phyloP scores from a whole-genome alignment of 1,140 invertebrate genomes.

The Aphis gossypii region DNA sequence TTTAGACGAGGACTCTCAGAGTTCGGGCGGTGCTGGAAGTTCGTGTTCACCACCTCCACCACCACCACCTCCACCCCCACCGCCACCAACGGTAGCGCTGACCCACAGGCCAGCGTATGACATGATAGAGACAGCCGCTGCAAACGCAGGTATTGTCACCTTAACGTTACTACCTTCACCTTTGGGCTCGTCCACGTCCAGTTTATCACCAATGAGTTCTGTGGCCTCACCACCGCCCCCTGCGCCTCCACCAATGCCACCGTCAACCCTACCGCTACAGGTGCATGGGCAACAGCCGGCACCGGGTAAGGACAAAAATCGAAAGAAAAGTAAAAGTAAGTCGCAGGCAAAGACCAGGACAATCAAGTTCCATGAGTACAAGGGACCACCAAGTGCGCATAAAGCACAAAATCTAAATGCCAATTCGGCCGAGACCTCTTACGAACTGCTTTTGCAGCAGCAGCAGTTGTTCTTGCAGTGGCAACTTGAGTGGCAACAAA shows the following conservation, averaged over 20 bases:
- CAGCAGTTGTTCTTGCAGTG: constrained; percentile 91
- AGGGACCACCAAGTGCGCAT: constrained; percentile 92
- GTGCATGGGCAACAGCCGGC: constrained; percentile 68
- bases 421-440: constrained; percentile 79
- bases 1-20: constrained; percentile 86
- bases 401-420: constrained; percentile 69
- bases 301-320: constrained; percentile 81
- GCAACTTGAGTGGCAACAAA: constrained; percentile 82
- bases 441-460: constrained; percentile 90
- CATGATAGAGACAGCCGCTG: constrained; percentile 69
- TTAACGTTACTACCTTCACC: constrained; percentile 52
- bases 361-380: constrained; percentile 98
- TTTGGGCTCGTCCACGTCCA: constrained; percentile 60
- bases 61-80: constrained; percentile 7
- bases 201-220: constrained; percentile 59
- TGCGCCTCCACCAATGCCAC: constrained; percentile 66
- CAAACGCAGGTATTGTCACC: constrained; percentile 72
- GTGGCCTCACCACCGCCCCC: constrained; percentile 60
- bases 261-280: constrained; percentile 64
- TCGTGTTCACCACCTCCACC: constrained; percentile 55
- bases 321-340: constrained; percentile 85
- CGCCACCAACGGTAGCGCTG: neutral
- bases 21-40: constrained; percentile 71
- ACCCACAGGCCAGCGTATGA: constrained; percentile 55
- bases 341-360: constrained; percentile 82